A percentile compares a stretch with the other conserved stretches of the same genome.
These are phyloP conservation scores for Apostichopus californicus DNA, from an alignment of 35 echinoderm and acorn worm genomes.

Conservation along the genomic window DNA sequence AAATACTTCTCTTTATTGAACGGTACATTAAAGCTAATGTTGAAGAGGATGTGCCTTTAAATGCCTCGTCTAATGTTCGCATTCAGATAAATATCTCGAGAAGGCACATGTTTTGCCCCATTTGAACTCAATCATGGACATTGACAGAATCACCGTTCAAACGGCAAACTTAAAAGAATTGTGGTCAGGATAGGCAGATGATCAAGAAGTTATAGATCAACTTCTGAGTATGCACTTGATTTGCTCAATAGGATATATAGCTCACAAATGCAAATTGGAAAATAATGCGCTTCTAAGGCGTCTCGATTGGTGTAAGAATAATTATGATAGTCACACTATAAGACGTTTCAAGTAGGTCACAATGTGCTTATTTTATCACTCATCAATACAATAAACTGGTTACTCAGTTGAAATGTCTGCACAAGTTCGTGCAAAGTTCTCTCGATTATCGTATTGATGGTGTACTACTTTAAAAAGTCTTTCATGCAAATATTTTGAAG, in stretches of 20 bases:
- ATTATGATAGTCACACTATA: constrained; percentile 1
- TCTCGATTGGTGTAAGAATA: not conserved
- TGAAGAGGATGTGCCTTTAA: too few relatives aligned
- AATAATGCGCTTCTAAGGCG: not conserved
- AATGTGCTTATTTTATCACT: not conserved
- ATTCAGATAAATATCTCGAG: too few relatives aligned
- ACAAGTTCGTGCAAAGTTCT: not conserved
- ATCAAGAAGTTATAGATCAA: not conserved
- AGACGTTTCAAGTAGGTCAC: constrained; percentile 32
- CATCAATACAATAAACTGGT: not conserved
- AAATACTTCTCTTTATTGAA: too few relatives aligned
- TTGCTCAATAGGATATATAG: not conserved
- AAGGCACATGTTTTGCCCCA: too few relatives aligned
- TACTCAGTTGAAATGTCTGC: constrained; percentile 11
- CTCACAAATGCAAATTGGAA: not conserved
- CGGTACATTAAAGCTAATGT: too few relatives aligned
- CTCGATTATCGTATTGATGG: constrained; percentile 30
- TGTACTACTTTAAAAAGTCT: not conserved
- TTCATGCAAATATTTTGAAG: constrained; percentile 49
- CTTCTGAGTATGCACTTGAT: not conserved
- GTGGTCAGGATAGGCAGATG: too few relatives aligned
- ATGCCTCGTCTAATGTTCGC: too few relatives aligned
- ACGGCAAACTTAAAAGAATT: too few relatives aligned
- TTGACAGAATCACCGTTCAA: too few relatives aligned
- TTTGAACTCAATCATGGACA: too few relatives aligned